Conservation (phyloP, 2,113 vertebrate genomes). For the Otus sunia region DNA sequence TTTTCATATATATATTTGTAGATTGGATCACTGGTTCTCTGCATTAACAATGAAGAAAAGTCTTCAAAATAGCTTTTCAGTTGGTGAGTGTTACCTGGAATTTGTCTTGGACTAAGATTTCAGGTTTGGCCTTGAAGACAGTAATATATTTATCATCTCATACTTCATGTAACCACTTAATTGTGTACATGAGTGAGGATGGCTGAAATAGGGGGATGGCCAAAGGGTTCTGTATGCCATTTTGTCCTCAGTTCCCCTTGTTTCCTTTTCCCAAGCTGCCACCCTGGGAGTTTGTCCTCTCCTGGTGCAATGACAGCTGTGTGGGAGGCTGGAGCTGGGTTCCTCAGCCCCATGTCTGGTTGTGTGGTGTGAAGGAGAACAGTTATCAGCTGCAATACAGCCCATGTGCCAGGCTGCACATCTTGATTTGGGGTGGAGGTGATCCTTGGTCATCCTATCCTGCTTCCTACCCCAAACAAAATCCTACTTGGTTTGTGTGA, state of each 20-base stretch:
- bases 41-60: neutral
- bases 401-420: neutral
- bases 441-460: neutral
- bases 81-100: neutral
- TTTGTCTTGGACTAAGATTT: neutral
- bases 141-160: neutral
- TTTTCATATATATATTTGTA: neutral
- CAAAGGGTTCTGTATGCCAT: neutral
- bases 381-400: neutral
- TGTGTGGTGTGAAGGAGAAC: neutral
- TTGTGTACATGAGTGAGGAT: neutral
- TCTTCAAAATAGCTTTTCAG: neutral
- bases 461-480: neutral
- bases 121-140: neutral
- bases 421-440: neutral
- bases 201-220: neutral
- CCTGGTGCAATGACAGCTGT: neutral
- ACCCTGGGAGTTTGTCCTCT: neutral
- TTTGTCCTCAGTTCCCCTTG: neutral
- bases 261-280: neutral
- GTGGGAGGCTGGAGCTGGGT: neutral
- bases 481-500: neutral
- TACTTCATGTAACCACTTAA: neutral
- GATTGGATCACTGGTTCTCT: neutral
- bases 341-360: neutral